These are phyloP conservation scores for Trichosurus vulpecula DNA, from an alignment of 2,797 vertebrate species.

Conservation along the genomic window DNA sequence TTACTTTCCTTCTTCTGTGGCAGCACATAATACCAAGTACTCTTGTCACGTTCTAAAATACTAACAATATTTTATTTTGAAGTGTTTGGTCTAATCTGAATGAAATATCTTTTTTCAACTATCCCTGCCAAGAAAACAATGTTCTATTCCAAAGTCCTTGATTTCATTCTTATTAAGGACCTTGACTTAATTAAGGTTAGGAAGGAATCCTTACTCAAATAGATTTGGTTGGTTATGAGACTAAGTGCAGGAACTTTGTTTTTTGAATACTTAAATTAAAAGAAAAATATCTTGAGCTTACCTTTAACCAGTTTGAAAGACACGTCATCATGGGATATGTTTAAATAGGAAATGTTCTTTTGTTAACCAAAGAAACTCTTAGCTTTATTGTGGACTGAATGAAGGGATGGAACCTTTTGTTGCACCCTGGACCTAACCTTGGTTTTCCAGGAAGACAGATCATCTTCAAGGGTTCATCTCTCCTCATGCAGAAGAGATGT, in stretches of 20 bases:
- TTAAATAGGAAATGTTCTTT: not conserved
- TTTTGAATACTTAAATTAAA: not conserved
- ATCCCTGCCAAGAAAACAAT: not conserved
- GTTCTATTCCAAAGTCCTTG: not conserved
- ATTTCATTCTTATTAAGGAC: not conserved
- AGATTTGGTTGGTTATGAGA: not conserved
- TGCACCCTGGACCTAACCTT: not conserved
- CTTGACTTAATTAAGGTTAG: not conserved
- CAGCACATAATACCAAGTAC: not conserved
- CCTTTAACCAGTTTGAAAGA: not conserved
- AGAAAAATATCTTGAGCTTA: not conserved
- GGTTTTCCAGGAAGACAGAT: not conserved
- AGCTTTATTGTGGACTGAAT: not conserved
- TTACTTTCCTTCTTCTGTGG: not conserved
- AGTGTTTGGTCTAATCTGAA: not conserved
- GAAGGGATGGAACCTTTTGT: not conserved
- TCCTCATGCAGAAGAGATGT: not conserved
- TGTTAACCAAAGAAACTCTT: not conserved
- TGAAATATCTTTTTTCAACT: not conserved
- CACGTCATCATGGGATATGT: not conserved
- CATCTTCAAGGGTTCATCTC: not conserved
- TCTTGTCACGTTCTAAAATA: not conserved
- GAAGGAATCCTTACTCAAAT: not conserved
- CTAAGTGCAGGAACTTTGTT: not conserved
- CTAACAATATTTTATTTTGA: not conserved